Base-by-base conservation (phyloP, 2,113 vertebrate species). In the Anser cygnoides region DNA sequence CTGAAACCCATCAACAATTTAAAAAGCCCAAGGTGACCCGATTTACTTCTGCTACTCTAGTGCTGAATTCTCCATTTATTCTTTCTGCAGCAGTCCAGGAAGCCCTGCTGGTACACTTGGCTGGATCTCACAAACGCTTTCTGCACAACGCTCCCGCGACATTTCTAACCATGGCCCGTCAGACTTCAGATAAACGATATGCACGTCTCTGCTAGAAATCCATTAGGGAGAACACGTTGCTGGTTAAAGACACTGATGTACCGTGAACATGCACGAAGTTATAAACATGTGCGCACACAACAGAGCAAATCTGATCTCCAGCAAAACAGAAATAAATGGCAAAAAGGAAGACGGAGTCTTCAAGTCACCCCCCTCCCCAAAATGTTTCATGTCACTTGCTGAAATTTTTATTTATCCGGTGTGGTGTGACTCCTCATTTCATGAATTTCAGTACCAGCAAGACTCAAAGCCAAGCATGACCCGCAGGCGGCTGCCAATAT, bases 91-190 rank as follows among this genome's bases (percentile, higher is more conserved):
- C 72, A 82, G 65, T 93, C 67, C 61, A 31, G n/a, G 87, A 46
- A 81, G 84, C 43, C 71, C n/a, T 91, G 43, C 49, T 78, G 89
- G 72, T 52, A 85, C 83, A 75, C 70, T 89, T 95, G 96, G 87
- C 91, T 82, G 37, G 63, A 96, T 96, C 97, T 90, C n/a, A 76
- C 77, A 94, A 97, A 94, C 96, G 96, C 84, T 91, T 96, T 96
- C 95, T 89, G 84, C 44, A 87, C 93, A 86, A 90, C 84, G 58
- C 96, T 96, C 93, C 78, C 61, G 63, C 61, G 66, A 81, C 13
- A 23, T 59, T 62, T 83, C 59, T 70, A 80, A 58, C 82, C 67
- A 44, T 0, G 0, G 37, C 21, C 75, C 62, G 4, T 2, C 11
- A 25, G 70, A 57, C 14, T 63, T 16, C 49, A 33, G 11, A 20